A percentile compares a stretch with the other conserved stretches of the same genome.
These are phyloP conservation scores for Chrysochloris asiatica DNA, from an alignment of 2,113 vertebrate species.

Conservation along the genomic window DNA sequence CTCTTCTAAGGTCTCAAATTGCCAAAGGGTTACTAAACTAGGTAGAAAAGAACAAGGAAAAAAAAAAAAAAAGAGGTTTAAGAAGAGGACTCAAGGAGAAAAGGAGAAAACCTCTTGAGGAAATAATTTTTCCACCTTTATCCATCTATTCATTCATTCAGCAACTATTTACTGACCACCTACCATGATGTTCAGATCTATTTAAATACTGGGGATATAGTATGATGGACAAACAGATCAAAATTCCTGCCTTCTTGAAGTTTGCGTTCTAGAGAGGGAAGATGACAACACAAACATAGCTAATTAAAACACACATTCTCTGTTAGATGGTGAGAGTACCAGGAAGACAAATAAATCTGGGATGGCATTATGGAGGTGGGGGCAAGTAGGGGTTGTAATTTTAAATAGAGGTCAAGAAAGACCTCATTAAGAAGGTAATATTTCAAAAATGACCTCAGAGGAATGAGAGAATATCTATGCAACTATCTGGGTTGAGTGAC, in stretches of 20 bases:
- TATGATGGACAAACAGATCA: neutral
- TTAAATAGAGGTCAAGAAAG: slow-evolving; percentile 12
- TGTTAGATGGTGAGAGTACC: neutral
- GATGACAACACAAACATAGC: neutral
- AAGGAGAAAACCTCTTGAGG: slow-evolving; percentile 11
- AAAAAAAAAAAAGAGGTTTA: slow-evolving; percentile 38
- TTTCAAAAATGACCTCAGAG: neutral
- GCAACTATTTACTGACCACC: slow-evolving; percentile 11
- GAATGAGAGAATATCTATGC: neutral
- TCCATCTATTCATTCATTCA: neutral
- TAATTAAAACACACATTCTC: neutral
- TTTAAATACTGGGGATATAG: neutral
- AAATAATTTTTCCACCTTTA: neutral
- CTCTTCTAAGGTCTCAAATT: slow-evolving; percentile 1
- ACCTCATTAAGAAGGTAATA: neutral
- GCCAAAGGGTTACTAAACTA: slow-evolving; percentile 20
- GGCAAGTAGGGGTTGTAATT: neutral
- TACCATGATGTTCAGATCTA: neutral
- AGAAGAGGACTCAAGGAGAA: neutral
- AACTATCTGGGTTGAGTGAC: neutral
- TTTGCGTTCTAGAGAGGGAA: neutral
- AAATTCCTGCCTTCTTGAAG: slow-evolving; percentile 1
- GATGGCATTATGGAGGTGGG: neutral
- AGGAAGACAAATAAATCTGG: neutral
- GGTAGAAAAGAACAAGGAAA: neutral